Base-by-base conservation (phyloP, 2,888 invertebrate species). In the Reticulitermes lucifugus region DNA sequence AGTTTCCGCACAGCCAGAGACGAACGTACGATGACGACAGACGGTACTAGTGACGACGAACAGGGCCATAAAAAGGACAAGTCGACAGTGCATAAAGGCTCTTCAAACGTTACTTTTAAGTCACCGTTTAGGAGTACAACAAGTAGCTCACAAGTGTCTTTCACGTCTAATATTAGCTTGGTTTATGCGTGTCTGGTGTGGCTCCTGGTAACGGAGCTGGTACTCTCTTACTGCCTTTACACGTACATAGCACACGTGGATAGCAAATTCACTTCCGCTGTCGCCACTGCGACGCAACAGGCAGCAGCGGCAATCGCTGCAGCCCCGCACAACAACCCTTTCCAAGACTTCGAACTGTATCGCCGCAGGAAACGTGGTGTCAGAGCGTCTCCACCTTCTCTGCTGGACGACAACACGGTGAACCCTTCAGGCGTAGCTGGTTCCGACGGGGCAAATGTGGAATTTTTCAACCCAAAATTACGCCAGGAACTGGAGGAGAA, bases 401-500 rank as follows among this genome's bases (percentile, higher is more conserved):
- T 88, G 84, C 85, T 87, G 89, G 93, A 93, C 88, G 93, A 93
- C 88, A 92, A 93, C 87, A 91, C 92, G 21, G 81, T 81, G 14
- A 70, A 43, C n/a, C 65, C 65, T 12, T n/a, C 81, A 4, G 80
- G 80, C 18, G 22, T 80, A 2, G 59, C 60, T 21, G 41, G 60
- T 59, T 41, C 43, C 12, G 81, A 81, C 7, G 81, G 70, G 2
- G 43, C 81, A 1, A 81, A 81, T 25, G 94, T 95, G n/a, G 95
- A 96, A 88, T 96, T 95, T 90, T 95, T 95, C 89, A 94, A 95
- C 88, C 95, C 95, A 0, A 95, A 95, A 89, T 93, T 94, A 90
- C 92, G 94, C 86, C 91, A 93, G 6, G 94, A 94, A 80, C 90
- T 95, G 22, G 94, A 95, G 87, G 94, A 94, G 86, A 94, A 94